phyloP scores from a whole-genome alignment of 2,888 invertebrate species.

The Pardosa pseudoannulata region DNA sequence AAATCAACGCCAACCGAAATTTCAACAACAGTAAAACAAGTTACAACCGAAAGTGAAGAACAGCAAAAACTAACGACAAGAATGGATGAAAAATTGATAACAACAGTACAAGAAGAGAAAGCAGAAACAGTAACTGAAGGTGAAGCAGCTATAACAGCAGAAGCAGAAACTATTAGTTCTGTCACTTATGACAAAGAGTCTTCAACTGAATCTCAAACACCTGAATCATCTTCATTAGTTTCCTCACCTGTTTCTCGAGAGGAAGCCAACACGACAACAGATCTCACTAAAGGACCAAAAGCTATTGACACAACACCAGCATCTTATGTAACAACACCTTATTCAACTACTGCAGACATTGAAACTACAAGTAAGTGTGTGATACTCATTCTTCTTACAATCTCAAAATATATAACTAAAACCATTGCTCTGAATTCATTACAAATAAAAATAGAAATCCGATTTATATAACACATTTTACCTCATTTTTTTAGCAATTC shows the following conservation, averaged over 20 bases:
- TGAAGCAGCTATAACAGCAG: background rate
- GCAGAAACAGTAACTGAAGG: background rate
- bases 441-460: background rate
- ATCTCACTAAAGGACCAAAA: conserved; percentile 52
- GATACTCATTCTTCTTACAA: background rate
- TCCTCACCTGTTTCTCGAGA: background rate
- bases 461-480: background rate
- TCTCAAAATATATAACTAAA: no score
- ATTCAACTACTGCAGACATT: background rate
- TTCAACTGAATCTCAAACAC: background rate
- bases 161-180: background rate
- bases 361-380: conserved; percentile 22
- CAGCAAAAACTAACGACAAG: no score
- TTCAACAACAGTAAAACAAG: no score
- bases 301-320: conserved; percentile 52
- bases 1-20: no score
- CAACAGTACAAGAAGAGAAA: no score
- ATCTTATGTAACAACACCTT: background rate
- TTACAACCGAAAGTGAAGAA: no score
- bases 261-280: conserved; percentile 24
- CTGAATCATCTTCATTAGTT: background rate
- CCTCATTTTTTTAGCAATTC: conserved; percentile 42
- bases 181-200: conserved; percentile 3
- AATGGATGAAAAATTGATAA: no score
- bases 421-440: no score